Base-by-base conservation (phyloP, 2,797 vertebrate species). In the Nannoperca obscura region DNA sequence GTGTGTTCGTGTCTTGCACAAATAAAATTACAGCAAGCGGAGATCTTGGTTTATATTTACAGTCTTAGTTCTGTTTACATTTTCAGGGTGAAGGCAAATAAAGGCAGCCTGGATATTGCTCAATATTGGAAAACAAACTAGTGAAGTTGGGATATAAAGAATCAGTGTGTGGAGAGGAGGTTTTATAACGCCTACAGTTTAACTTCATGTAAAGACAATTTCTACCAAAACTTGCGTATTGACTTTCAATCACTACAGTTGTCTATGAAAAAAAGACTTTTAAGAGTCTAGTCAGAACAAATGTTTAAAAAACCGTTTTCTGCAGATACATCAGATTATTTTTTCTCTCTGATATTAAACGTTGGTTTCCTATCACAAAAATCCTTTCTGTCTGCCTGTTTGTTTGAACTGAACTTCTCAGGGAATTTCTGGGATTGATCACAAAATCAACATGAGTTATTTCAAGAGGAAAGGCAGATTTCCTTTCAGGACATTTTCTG, bases 381-480 rank as follows among this genome's bases (percentile, higher is more conserved):
- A 30, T 32, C 3, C 13, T 38, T 17, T 66, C 27, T 32, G 20
- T 44, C 36, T 42, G 42, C 20, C 5, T 52, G 54, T 74, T 52
- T 54, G 14, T 53, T 34, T 49, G 6, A 50, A 38, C 17, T 53
- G 47, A 58, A 54, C 47, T 49, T 68, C 5, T 38, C n/a, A 61
- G 30, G 3, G 50, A 36, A 36, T 62, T 24, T 67, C 44, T 34
- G 46, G 17, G 11, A 64, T 65, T 63, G 52, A 74, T 69, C 34
- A 46, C 47, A 22, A 38, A 75, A 64, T 86, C 74, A 7, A 58
- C 80, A 4, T 2, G 13, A 81, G 13, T 30, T 40, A 59, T 69
- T 66, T 76, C 12, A 68, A 68, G 47, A 34, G 27, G 52, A 75
- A 67, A 62, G 61, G 36, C 49, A 17, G 24, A 71, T 86, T 62